Conservation (phyloP, 1,140 invertebrate species). For the Papilio machaon region DNA sequence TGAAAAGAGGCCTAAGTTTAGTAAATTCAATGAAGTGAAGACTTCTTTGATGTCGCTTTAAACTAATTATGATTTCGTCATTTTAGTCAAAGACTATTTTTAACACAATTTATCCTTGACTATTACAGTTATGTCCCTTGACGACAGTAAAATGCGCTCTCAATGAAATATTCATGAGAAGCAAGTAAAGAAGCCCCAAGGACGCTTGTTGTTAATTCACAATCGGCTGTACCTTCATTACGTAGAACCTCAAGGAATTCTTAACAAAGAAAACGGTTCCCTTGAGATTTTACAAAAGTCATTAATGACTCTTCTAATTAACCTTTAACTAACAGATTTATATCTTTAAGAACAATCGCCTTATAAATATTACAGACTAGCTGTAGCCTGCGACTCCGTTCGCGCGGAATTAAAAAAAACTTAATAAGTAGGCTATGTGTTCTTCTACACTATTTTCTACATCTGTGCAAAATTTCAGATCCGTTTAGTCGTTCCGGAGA, state of each 20-base stretch:
- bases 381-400: no score
- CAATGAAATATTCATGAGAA: slow-evolving; percentile 16
- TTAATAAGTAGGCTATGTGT: no score
- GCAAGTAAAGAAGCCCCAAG: slow-evolving; percentile 6
- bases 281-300: slow-evolving; percentile 14
- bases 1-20: no score
- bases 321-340: slow-evolving; percentile 21
- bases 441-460: no score
- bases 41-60: not conserved
- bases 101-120: not conserved
- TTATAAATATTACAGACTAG: not conserved
- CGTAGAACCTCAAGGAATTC: slow-evolving; percentile 13
- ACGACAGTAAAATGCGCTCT: not conserved
- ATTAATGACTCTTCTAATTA: slow-evolving; percentile 24
- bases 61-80: not conserved
- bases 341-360: not conserved
- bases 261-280: slow-evolving; percentile 18
- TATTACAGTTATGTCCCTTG: not conserved
- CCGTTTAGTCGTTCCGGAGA: no score
- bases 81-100: not conserved
- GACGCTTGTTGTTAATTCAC: slow-evolving; percentile 12
- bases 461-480: no score
- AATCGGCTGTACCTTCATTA: slow-evolving; percentile 9
- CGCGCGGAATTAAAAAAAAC: no score
- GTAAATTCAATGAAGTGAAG: no score